Evolutionary conservation across 2,113 vertebrate genomes (phyloP).

Genomic region (Podocnemis expansa): DNA sequence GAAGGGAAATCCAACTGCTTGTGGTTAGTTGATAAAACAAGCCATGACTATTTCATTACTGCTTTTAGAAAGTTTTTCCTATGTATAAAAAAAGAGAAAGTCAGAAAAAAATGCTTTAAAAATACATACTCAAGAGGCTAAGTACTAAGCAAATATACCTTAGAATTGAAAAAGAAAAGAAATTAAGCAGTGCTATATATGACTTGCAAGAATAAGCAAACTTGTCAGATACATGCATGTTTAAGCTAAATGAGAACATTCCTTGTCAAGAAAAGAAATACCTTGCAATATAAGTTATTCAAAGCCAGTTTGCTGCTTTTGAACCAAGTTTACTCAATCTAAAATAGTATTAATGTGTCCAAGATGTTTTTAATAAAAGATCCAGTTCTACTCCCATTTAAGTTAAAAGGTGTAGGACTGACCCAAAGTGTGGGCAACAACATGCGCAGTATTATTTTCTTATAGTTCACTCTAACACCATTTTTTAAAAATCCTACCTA

Average conservation of each 20-base stretch:
- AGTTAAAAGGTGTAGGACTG: neutral
- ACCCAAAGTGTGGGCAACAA: neutral
- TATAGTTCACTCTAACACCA: neutral
- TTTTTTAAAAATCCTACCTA: neutral
- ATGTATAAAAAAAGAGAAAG: conserved; percentile 52
- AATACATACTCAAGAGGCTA: conserved; percentile 28
- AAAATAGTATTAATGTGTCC: conserved; percentile 26
- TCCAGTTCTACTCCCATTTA: neutral
- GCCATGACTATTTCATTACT: conserved; percentile 45
- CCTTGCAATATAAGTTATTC: conserved; percentile 46
- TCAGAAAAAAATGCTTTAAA: conserved; percentile 43
- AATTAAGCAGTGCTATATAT: conserved; percentile 8
- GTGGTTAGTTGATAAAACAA: conserved; percentile 69
- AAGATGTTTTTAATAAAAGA: neutral
- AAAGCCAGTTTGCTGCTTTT: conserved; percentile 15
- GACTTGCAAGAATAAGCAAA: conserved; percentile 47
- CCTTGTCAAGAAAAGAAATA: conserved; percentile 43
- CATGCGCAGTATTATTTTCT: conserved; percentile 19
- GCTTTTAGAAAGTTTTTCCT: conserved; percentile 45
- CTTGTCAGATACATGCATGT: conserved; percentile 20
- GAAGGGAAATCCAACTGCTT: conserved; percentile 59
- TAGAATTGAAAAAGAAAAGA: conserved; percentile 30
- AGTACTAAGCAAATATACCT: conserved; percentile 62
- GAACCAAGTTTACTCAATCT: conserved; percentile 32
- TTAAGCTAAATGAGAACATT: conserved; percentile 53